A percentile compares a stretch with the other conserved stretches of the same genome.
Evolutionary conservation across 2,797 vertebrate genomes (phyloP).

Genomic region (Artibeus lituratus): DNA sequence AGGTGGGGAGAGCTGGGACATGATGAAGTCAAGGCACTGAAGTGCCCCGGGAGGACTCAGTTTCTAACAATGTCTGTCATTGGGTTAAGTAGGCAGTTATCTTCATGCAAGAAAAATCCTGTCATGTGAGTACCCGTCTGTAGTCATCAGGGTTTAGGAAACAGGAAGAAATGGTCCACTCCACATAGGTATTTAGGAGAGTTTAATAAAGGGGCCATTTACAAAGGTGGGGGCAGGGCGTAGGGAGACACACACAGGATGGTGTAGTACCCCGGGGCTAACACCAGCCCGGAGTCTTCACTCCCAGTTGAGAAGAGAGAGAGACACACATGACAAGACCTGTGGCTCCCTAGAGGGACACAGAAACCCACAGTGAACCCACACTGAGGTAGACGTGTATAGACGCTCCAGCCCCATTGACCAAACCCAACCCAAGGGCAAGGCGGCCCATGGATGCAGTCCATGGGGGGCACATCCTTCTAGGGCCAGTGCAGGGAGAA

Average conservation of each 20-base stretch:
- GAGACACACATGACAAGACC: neutral
- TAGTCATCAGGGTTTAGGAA: neutral
- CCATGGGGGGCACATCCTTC: too few species aligned
- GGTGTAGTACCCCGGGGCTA: too few species aligned
- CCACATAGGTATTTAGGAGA: neutral
- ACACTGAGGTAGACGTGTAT: neutral
- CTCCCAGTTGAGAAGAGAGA: neutral
- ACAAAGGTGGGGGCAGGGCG: neutral
- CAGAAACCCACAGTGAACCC: neutral
- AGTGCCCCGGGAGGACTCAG: neutral
- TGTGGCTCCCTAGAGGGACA: neutral
- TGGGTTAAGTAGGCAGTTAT: constrained; percentile 17
- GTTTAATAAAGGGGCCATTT: neutral
- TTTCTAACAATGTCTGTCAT: neutral
- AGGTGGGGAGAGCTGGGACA: neutral
- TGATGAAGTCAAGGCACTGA: neutral
- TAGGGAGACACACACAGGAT: neutral
- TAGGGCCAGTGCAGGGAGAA: neutral
- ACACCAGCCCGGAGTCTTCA: neutral
- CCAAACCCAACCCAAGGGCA: neutral
- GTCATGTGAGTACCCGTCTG: neutral
- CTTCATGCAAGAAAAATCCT: neutral
- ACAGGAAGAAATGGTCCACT: neutral
- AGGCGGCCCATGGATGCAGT: neutral
- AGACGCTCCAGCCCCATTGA: neutral